A percentile compares a stretch with the other conserved stretches of the same genome.
These are phyloP conservation scores for Athalia circularis DNA, from an alignment of 2,888 invertebrate genomes.

Conservation along the genomic window DNA sequence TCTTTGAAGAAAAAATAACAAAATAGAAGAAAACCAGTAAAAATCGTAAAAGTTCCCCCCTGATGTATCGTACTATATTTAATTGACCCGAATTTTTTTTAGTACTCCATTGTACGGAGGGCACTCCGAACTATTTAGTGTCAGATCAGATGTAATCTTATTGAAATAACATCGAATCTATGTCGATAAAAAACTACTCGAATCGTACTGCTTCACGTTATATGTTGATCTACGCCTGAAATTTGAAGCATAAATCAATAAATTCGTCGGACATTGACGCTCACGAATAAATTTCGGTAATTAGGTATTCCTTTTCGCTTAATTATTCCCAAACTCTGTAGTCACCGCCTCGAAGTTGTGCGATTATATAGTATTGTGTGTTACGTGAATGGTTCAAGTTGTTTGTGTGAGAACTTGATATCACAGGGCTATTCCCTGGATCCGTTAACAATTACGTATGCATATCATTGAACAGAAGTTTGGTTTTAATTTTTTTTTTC, in stretches of 20 bases:
- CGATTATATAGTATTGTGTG: background rate
- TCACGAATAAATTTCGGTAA: background rate
- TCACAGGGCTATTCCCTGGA: background rate
- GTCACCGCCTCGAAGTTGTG: constrained; percentile 25
- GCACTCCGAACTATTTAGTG: background rate
- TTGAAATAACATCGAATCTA: constrained; percentile 19
- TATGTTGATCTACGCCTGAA: constrained; percentile 30
- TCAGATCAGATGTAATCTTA: background rate
- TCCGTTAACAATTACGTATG: constrained; percentile 5
- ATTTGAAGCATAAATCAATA: constrained; percentile 16
- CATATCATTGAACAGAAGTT: constrained; percentile 39
- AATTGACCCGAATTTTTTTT: constrained; percentile 14
- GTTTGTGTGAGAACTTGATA: background rate
- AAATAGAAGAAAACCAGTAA: constrained; percentile 1
- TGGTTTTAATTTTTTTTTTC: background rate
- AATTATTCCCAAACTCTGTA: constrained; percentile 6
- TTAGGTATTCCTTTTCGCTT: constrained; percentile 6
- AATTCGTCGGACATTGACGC: background rate
- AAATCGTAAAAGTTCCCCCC: constrained; percentile 8
- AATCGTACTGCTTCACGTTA: constrained; percentile 14
- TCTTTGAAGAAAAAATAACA: constrained; percentile 14
- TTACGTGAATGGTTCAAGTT: constrained; percentile 31
- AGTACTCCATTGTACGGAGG: constrained; percentile 16
- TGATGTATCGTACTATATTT: background rate
- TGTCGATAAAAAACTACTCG: background rate